Conservation (phyloP, 2,797 vertebrate species). For the Hafferia zeledoni region DNA sequence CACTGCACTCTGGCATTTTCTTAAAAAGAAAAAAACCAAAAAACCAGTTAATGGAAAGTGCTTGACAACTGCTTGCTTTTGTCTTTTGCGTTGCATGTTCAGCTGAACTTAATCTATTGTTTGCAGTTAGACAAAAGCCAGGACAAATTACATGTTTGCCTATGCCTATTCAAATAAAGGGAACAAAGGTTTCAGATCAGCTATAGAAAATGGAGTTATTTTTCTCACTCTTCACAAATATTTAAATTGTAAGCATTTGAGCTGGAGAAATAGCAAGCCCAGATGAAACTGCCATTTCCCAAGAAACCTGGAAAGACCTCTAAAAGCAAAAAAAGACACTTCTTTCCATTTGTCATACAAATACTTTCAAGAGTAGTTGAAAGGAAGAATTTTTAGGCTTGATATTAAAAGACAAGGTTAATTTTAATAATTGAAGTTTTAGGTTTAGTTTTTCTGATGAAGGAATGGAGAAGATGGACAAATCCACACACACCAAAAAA, state of each 20-base stretch:
- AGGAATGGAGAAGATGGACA: background rate
- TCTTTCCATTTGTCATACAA: background rate
- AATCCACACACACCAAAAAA: background rate
- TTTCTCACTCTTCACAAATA: constrained; percentile 42
- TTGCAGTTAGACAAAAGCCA: constrained; percentile 43
- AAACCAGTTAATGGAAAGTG: background rate
- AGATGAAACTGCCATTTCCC: background rate
- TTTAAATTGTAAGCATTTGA: constrained; percentile 7
- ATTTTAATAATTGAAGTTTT: background rate
- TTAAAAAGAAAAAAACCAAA: background rate
- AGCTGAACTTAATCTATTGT: constrained; percentile 30
- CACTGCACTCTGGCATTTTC: background rate
- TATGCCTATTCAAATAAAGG: background rate
- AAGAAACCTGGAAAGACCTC: background rate
- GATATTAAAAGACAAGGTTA: background rate
- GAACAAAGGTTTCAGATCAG: constrained; percentile 31
- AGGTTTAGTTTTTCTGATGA: background rate
- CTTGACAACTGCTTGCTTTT: constrained; percentile 21
- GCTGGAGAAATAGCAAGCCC: background rate
- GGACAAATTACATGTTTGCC: constrained; percentile 44
- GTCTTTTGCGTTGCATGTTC: constrained; percentile 1
- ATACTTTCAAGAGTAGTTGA: background rate
- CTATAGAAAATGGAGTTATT: constrained; percentile 3
- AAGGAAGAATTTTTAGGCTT: background rate
- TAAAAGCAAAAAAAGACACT: background rate